phyloP scores from a whole-genome alignment of 2,797 vertebrate genomes.

The Lagorchestes hirsutus region DNA sequence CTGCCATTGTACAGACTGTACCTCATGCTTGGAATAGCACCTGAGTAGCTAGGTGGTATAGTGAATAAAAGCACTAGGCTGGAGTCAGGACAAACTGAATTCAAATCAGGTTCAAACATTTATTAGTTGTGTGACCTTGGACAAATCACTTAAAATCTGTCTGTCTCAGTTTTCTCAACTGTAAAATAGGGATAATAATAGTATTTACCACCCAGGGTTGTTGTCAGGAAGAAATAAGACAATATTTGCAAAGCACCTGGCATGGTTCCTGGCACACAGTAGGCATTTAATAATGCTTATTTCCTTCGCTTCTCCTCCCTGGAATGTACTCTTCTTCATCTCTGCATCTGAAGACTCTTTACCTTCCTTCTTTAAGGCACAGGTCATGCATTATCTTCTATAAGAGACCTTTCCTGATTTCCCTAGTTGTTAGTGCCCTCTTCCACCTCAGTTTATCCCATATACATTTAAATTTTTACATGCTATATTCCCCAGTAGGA shows the following conservation, averaged over 20 bases:
- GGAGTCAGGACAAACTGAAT: neutral
- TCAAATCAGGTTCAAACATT: neutral
- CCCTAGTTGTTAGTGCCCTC: neutral
- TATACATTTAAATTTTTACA: neutral
- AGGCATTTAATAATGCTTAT: neutral
- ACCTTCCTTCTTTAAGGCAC: neutral
- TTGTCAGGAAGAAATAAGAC: neutral
- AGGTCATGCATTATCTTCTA: neutral
- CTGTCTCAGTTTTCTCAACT: neutral
- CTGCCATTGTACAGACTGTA: too few relatives aligned
- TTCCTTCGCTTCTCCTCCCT: neutral
- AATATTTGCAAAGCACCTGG: neutral
- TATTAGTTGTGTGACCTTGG: too few relatives aligned
- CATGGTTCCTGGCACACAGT: neutral
- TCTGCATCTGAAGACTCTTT: neutral
- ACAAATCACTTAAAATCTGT: neutral
- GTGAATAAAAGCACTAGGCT: neutral
- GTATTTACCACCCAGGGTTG: neutral
- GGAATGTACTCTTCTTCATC: neutral
- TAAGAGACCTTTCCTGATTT: neutral
- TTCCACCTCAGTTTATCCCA: neutral
- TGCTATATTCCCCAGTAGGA: neutral
- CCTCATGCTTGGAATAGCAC: too few relatives aligned
- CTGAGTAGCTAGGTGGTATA: neutral
- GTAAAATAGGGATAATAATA: neutral